These are phyloP conservation scores for Rhinoderma darwinii DNA, from an alignment of 2,113 vertebrate genomes.

Conservation along the genomic window DNA sequence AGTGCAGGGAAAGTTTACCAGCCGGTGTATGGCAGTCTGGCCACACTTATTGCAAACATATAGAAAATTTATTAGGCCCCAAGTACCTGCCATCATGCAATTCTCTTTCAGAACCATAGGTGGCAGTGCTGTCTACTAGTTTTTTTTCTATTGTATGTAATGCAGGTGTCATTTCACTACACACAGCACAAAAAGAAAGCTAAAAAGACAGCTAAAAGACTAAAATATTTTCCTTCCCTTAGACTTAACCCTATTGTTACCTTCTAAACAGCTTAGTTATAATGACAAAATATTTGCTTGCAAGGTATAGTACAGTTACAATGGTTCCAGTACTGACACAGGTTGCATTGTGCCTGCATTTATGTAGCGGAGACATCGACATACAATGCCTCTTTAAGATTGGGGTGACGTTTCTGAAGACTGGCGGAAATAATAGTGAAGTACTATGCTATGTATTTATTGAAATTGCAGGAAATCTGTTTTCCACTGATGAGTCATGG, in stretches of 20 bases:
- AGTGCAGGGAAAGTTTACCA: no score
- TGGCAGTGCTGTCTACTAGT: constrained; percentile 43
- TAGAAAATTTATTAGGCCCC: background rate
- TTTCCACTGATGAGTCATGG: background rate
- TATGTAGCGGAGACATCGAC: background rate
- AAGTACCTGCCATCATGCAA: background rate
- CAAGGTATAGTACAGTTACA: background rate
- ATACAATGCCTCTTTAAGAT: background rate
- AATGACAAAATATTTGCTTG: background rate
- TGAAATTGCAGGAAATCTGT: background rate
- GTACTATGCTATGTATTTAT: background rate
- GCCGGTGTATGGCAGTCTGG: no score
- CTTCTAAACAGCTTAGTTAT: background rate
- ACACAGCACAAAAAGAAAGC: background rate
- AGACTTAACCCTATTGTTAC: background rate
- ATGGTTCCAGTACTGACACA: background rate
- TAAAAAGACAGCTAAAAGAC: background rate
- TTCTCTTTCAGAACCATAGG: background rate
- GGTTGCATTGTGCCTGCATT: background rate
- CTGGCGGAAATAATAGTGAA: background rate
- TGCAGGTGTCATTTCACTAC: constrained; percentile 18
- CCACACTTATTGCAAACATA: no score
- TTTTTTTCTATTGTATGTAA: background rate
- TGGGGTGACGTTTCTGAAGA: background rate
- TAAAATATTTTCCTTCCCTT: constrained; percentile 26